Evolutionary conservation across 2,797 vertebrate species (phyloP).

Genomic region (Lepilemur ruficaudatus): DNA sequence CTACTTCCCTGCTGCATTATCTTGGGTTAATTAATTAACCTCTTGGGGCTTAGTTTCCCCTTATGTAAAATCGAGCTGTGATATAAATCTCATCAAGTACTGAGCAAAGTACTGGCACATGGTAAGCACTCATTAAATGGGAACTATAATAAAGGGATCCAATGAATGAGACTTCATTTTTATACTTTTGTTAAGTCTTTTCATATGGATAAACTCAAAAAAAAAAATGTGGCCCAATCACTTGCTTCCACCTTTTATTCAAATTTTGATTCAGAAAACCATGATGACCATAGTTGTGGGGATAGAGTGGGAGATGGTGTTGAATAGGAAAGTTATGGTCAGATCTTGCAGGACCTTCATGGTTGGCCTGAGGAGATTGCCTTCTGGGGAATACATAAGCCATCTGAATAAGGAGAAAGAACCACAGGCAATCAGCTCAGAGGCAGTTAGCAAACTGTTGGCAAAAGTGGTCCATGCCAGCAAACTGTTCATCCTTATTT

Average conservation of each 20-base stretch:
- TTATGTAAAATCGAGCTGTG: constrained; percentile 27
- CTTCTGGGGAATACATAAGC: not conserved
- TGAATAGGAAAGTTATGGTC: constrained; percentile 46
- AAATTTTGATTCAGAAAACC: constrained; percentile 35
- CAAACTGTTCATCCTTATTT: constrained; percentile 49
- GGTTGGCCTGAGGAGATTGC: not conserved
- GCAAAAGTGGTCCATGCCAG: not conserved
- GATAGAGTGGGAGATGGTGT: not conserved
- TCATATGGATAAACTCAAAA: not conserved
- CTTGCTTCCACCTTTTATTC: constrained; percentile 26
- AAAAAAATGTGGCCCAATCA: constrained; percentile 2
- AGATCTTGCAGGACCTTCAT: constrained; percentile 14
- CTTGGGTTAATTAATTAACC: constrained; percentile 29
- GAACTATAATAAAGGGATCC: constrained; percentile 14
- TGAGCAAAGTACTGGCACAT: not conserved
- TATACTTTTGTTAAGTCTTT: not conserved
- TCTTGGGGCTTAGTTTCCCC: constrained; percentile 12
- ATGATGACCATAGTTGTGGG: not conserved
- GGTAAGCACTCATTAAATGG: not conserved
- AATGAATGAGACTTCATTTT: constrained; percentile 14
- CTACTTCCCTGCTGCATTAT: not conserved
- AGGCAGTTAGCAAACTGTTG: constrained; percentile 48
- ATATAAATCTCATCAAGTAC: not conserved
- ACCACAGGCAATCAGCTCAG: constrained; percentile 3
- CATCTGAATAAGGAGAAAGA: constrained; percentile 26